Percentiles rank a stretch among this genome's conserved stretches.
phyloP scores from a whole-genome alignment of 2,797 vertebrate genomes.

The Diglossa cyanea region DNA sequence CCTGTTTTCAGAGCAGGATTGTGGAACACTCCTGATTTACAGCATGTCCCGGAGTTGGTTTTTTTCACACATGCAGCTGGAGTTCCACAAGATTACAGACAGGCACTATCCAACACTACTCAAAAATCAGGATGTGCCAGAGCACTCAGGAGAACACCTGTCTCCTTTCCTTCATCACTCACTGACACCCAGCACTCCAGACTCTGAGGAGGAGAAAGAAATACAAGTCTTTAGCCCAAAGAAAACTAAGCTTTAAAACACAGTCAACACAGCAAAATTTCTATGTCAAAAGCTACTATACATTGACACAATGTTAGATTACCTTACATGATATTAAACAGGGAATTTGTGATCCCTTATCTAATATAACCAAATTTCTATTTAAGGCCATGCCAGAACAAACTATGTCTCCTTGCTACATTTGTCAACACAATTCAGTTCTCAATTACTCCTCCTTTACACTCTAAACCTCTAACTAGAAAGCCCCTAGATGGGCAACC shows the following conservation, averaged over 20 bases:
- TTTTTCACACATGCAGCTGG: background rate
- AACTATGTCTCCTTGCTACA: background rate
- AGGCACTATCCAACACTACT: background rate
- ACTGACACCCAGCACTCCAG: background rate
- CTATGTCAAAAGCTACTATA: background rate
- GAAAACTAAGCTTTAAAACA: background rate
- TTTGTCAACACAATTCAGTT: slow-evolving; percentile 21
- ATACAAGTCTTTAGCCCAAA: background rate
- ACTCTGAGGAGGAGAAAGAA: background rate
- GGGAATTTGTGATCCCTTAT: slow-evolving; percentile 65
- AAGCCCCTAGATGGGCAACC: background rate
- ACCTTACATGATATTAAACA: slow-evolving; percentile 44
- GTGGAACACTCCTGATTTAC: background rate
- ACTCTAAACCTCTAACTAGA: background rate
- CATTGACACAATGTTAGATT: background rate
- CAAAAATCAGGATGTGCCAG: background rate
- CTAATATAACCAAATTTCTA: slow-evolving; percentile 36
- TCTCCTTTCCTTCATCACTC: background rate
- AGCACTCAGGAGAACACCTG: background rate
- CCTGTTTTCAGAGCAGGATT: background rate
- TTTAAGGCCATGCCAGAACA: slow-evolving; percentile 25
- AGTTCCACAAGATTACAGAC: background rate
- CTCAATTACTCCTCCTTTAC: background rate
- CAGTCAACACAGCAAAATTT: background rate
- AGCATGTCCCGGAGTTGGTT: background rate